phyloP scores from a whole-genome alignment of 2,113 vertebrate species.

The Benitochromis conjunctus region DNA sequence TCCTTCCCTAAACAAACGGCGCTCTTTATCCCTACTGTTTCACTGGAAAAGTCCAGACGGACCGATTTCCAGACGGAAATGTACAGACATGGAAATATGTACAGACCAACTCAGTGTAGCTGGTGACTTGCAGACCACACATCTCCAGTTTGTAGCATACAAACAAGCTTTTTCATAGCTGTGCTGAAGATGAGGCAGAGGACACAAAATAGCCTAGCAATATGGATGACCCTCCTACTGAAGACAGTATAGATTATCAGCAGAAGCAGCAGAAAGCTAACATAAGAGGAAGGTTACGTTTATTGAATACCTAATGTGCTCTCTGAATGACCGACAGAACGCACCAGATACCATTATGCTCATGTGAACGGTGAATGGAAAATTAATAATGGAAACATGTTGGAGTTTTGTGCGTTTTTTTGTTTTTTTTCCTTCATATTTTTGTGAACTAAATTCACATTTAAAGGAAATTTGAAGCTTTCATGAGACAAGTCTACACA shows the following conservation, averaged over 20 bases:
- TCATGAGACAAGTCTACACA: not conserved
- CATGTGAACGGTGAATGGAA: rapidly evolving
- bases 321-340: not conserved
- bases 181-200: not conserved
- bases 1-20: not conserved
- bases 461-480: not conserved
- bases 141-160: not conserved
- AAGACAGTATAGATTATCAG: too few relatives aligned
- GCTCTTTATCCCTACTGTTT: not conserved
- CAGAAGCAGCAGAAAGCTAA: not conserved
- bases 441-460: not conserved
- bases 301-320: not conserved
- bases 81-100: not conserved
- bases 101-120: not conserved
- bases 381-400: not conserved
- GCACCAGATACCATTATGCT: not conserved
- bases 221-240: too few relatives aligned
- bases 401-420: not conserved
- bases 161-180: rapidly evolving
- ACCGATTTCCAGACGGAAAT: not conserved
- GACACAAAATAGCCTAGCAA: not conserved
- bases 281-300: not conserved
- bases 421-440: not conserved
- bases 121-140: not conserved
- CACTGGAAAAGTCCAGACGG: not conserved